Evolutionary conservation across 1,140 invertebrate genomes (phyloP).

Genomic region (Dolichoris vasculosae): DNA sequence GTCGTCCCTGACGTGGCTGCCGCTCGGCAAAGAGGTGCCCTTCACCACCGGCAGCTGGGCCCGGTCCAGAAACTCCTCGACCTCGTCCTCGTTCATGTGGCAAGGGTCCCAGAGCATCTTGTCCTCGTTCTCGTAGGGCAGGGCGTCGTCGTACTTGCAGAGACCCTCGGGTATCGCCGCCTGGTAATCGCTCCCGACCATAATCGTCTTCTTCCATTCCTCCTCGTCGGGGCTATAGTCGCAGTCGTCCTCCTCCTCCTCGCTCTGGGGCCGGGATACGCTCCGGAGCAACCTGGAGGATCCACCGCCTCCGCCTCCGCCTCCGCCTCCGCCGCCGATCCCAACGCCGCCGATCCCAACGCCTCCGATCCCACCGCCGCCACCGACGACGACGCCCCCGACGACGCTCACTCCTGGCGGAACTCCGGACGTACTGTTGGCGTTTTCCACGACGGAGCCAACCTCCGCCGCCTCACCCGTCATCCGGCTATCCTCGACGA

Average conservation of each 20-base stretch:
- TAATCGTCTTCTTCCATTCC: conserved; percentile 91
- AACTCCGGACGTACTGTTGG: conserved; percentile 48
- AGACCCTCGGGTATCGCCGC: conserved; percentile 94
- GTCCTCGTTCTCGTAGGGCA: conserved; percentile 97
- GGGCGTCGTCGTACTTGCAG: conserved; percentile 91
- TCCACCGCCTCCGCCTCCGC: conserved; percentile 60
- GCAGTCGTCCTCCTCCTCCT: conserved; percentile 84
- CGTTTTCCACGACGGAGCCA: conserved; percentile 53
- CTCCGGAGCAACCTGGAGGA: conserved; percentile 74
- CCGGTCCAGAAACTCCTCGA: conserved; percentile 87
- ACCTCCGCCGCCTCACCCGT: neutral
- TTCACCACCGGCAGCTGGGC: conserved; percentile 78
- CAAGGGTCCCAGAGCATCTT: conserved; percentile 94
- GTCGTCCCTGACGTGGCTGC: conserved; percentile 91
- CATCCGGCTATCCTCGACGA: neutral
- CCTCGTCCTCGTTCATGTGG: conserved; percentile 82
- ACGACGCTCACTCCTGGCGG: conserved; percentile 60
- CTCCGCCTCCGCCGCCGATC: conserved; percentile 57
- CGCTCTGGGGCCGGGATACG: conserved; percentile 79
- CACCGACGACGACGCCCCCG: conserved; percentile 60
- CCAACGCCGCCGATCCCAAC: neutral
- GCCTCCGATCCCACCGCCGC: conserved; percentile 60
- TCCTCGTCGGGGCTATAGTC: conserved; percentile 86
- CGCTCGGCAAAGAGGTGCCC: conserved; percentile 80
- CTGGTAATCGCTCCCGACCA: conserved; percentile 96